These are phyloP conservation scores for Manis javanica DNA, from an alignment of 2,797 vertebrate species.

Conservation along the genomic window DNA sequence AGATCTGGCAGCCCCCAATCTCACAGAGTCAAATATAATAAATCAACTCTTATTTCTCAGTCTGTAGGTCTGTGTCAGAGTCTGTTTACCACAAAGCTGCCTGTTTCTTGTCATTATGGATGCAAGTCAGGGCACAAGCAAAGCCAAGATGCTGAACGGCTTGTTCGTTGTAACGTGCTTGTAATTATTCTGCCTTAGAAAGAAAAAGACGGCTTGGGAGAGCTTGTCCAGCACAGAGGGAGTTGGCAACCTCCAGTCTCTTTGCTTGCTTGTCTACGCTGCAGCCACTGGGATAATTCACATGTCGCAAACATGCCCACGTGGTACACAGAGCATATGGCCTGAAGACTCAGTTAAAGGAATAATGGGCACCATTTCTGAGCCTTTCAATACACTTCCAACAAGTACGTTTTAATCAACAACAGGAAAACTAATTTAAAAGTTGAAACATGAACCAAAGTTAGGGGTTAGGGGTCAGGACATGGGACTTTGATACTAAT, in stretches of 20 bases:
- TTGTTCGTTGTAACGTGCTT: constrained; percentile 74
- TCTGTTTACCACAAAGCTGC: constrained; percentile 54
- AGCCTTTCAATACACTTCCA: constrained; percentile 80
- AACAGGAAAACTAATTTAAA: constrained; percentile 82
- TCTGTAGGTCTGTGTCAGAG: neutral
- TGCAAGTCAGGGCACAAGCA: constrained; percentile 50
- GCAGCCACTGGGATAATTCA: constrained; percentile 71
- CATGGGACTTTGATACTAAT: constrained; percentile 85
- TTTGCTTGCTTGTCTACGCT: constrained; percentile 71
- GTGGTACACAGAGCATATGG: constrained; percentile 66
- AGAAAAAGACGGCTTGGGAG: constrained; percentile 71
- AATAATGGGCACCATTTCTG: constrained; percentile 83
- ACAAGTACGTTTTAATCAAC: constrained; percentile 85
- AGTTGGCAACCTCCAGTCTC: constrained; percentile 75
- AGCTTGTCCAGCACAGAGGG: constrained; percentile 73
- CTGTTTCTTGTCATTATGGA: constrained; percentile 71
- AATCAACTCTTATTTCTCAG: constrained; percentile 37
- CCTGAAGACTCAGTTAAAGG: constrained; percentile 78
- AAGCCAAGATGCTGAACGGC: constrained; percentile 61
- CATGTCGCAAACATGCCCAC: constrained; percentile 63
- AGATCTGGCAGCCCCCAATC: constrained; percentile 23
- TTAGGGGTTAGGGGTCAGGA: constrained; percentile 85
- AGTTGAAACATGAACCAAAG: constrained; percentile 85
- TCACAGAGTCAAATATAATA: constrained; percentile 60
- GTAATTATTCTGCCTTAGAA: constrained; percentile 77